These are phyloP conservation scores for Micronycteris hirsuta DNA, from an alignment of 2,113 vertebrate species.

Conservation along the genomic window DNA sequence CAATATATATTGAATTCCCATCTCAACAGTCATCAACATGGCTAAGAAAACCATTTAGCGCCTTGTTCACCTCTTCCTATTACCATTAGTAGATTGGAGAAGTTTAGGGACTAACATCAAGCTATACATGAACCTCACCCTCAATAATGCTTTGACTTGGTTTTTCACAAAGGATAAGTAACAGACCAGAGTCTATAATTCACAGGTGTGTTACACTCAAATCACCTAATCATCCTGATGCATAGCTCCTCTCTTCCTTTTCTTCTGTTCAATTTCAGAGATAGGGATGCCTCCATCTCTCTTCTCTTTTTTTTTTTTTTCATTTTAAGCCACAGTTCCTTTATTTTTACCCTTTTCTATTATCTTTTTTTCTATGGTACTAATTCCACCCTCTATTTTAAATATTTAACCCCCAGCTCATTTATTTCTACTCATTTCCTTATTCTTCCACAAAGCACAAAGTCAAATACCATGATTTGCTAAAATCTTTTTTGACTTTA, in stretches of 20 bases:
- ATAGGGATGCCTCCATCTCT: background rate
- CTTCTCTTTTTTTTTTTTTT: background rate
- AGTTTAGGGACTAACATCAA: background rate
- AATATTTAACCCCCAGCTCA: background rate
- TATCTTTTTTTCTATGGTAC: background rate
- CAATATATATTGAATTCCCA: background rate
- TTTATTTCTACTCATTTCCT: background rate
- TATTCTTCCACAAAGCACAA: background rate
- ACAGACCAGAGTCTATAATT: background rate
- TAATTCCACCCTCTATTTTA: background rate
- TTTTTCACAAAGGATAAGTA: background rate
- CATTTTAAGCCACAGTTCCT: background rate
- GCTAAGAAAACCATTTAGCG: background rate
- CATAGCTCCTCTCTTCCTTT: background rate
- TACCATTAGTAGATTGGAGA: background rate
- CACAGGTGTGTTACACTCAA: too few relatives aligned
- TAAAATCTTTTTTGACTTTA: background rate
- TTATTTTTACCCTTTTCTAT: background rate
- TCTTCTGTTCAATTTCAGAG: background rate
- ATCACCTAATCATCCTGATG: background rate
- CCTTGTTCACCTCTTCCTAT: background rate
- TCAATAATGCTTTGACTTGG: background rate
- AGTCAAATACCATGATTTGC: background rate
- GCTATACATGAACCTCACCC: background rate
- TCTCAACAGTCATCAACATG: background rate